phyloP scores from a whole-genome alignment of 2,888 invertebrate species.

The Chrysolina americana region DNA sequence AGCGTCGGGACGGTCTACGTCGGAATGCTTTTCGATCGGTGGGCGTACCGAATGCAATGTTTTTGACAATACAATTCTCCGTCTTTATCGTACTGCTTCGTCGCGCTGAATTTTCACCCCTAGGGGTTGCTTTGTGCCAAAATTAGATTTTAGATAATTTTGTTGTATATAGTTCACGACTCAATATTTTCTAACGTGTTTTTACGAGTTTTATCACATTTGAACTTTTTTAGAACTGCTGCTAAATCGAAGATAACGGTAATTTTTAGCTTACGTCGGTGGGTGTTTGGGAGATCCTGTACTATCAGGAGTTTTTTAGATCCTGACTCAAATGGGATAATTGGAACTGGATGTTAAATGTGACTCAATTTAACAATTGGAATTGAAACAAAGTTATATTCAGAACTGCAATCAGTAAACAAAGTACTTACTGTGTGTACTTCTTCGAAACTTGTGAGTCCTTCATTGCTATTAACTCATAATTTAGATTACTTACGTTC shows the following conservation, averaged over 20 bases:
- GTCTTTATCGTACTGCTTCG: slow-evolving; percentile 52
- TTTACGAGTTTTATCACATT: slow-evolving; percentile 19
- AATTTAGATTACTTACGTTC: no score
- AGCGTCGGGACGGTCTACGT: slow-evolving; percentile 58
- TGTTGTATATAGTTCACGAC: slow-evolving; percentile 8
- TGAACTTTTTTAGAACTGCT: slow-evolving; percentile 21
- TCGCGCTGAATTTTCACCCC: slow-evolving; percentile 47
- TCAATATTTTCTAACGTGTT: slow-evolving; percentile 25
- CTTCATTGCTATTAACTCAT: no score
- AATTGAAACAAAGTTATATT: no score
- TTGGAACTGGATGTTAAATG: no score
- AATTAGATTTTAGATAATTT: slow-evolving; percentile 50
- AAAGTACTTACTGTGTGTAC: no score
- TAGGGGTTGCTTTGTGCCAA: slow-evolving; percentile 57
- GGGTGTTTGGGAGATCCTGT: no score
- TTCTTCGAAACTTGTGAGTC: no score
- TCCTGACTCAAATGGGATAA: no score
- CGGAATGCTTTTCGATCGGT: slow-evolving; percentile 53
- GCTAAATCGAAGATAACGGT: background rate
- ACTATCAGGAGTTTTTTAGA: no score
- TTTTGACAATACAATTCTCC: slow-evolving; percentile 59
- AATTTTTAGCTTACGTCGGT: background rate
- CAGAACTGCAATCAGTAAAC: no score
- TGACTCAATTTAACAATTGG: no score
- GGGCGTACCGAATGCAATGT: slow-evolving; percentile 61